Evolutionary conservation across 2,888 invertebrate species (phyloP).

Genomic region (Ochropacha duplaris): DNA sequence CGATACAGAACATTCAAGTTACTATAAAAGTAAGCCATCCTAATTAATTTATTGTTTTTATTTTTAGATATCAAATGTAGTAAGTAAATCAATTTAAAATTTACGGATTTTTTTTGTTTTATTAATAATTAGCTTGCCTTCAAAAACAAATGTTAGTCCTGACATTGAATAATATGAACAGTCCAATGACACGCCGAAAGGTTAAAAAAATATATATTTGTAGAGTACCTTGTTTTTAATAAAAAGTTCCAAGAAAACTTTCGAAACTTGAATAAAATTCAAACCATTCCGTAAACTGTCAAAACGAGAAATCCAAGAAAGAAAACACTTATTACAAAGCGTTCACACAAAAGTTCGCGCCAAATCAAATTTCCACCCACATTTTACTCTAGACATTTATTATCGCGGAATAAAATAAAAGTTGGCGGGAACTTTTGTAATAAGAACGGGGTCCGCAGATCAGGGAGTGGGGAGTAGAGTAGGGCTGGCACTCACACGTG

Average conservation of each 20-base stretch:
- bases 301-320: not conserved
- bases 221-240: not conserved
- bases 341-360: not conserved
- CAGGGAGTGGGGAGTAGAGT: not conserved
- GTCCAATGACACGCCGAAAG: not conserved
- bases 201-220: not conserved
- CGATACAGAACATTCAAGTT: too few relatives aligned
- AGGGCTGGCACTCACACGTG: slow-evolving; percentile 82
- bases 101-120: too few relatives aligned
- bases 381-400: slow-evolving; percentile 14
- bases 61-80: too few relatives aligned
- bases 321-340: slow-evolving; percentile 1
- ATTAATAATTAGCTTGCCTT: too few relatives aligned
- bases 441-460: not conserved
- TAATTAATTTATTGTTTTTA: too few relatives aligned
- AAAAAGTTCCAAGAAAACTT: not conserved
- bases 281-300: not conserved
- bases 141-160: too few relatives aligned
- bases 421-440: not conserved
- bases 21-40: too few relatives aligned
- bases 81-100: too few relatives aligned
- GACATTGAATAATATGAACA: not conserved
- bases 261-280: not conserved
- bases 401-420: not conserved
- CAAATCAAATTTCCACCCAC: slow-evolving; percentile 18